A percentile compares a stretch with the other conserved stretches of the same genome.
These are phyloP conservation scores for Abscondita cerata DNA, from an alignment of 2,888 invertebrate species.

Conservation along the genomic window DNA sequence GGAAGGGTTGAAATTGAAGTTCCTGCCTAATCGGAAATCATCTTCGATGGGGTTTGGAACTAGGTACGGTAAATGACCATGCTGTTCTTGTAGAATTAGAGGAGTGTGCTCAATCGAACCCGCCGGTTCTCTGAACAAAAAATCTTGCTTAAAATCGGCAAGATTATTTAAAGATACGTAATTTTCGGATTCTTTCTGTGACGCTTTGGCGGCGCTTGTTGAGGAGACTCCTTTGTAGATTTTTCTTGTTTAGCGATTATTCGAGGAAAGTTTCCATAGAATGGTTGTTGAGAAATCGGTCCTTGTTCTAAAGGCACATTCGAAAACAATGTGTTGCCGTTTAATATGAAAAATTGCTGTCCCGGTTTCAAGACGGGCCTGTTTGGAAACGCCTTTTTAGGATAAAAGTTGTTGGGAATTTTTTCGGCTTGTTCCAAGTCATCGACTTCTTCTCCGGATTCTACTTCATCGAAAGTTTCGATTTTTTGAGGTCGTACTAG, in stretches of 20 bases:
- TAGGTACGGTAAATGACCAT: not conserved
- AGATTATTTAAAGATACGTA: slow-evolving; percentile 41
- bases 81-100: not conserved
- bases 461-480: slow-evolving; percentile 52
- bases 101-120: not conserved
- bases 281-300: not conserved
- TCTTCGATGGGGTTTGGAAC: not conserved
- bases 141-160: slow-evolving; percentile 30
- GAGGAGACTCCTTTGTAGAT: slow-evolving; percentile 44
- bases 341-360: slow-evolving; percentile 66
- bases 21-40: not conserved
- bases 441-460: slow-evolving; percentile 44
- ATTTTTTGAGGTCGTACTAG: slow-evolving; percentile 52
- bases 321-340: slow-evolving; percentile 61
- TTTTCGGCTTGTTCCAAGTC: slow-evolving; percentile 44
- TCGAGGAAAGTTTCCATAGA: too few relatives aligned
- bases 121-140: not conserved
- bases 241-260: slow-evolving; percentile 36
- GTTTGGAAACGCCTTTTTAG: slow-evolving; percentile 38
- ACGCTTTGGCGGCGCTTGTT: slow-evolving; percentile 36
- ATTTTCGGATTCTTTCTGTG: slow-evolving; percentile 30
- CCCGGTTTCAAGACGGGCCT: slow-evolving; percentile 53
- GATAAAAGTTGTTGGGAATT: slow-evolving; percentile 24
- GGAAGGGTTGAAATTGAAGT: not conserved
- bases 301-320: slow-evolving; percentile 36